Conservation (phyloP, 2,797 vertebrate genomes). For the Rhinella marina region DNA sequence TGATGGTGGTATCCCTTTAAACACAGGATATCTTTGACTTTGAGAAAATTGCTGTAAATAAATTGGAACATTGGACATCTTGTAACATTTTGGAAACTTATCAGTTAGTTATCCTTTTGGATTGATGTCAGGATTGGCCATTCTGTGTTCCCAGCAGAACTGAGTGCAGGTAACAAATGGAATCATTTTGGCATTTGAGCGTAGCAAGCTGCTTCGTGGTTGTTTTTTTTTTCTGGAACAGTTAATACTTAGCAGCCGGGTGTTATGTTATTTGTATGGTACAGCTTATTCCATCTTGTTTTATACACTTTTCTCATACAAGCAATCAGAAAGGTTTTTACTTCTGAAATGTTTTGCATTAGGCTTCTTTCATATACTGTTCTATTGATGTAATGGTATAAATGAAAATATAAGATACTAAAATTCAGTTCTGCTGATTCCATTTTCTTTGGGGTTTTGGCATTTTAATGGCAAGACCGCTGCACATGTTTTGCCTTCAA, state of each 20-base stretch:
- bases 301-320: neutral
- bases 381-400: neutral
- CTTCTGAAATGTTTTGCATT: neutral
- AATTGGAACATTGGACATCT: neutral
- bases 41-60: neutral
- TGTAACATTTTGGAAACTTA: neutral
- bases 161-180: conserved; percentile 27
- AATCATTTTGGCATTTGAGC: conserved; percentile 48
- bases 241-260: conserved; percentile 38
- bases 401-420: neutral
- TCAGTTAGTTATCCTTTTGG: conserved; percentile 25
- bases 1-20: neutral
- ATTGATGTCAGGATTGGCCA: conserved; percentile 23
- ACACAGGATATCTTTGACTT: neutral
- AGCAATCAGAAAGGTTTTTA: neutral
- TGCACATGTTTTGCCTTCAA: neutral
- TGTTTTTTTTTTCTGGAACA: conserved; percentile 33
- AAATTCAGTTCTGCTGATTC: neutral
- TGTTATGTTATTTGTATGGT: conserved; percentile 41
- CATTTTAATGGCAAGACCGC: neutral
- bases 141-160: conserved; percentile 18
- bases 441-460: neutral
- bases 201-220: conserved; percentile 31
- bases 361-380: neutral
- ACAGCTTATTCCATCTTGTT: conserved; percentile 33